Evolutionary conservation across 2,113 vertebrate species (phyloP).

Genomic region (Herpailurus yagouaroundi): DNA sequence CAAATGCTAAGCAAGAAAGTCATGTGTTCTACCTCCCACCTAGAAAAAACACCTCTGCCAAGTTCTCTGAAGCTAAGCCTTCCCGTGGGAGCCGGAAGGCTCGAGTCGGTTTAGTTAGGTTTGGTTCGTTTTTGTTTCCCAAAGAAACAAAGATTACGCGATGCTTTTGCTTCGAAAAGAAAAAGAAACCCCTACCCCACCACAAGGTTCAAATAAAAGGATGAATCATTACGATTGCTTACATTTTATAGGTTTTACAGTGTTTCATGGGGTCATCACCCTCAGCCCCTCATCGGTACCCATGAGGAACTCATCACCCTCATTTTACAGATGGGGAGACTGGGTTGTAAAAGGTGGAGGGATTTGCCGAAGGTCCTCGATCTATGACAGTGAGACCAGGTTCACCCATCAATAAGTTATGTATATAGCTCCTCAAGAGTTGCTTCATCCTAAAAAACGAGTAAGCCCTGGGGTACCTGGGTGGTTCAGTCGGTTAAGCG

Average conservation of each 20-base stretch:
- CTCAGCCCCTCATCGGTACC: neutral
- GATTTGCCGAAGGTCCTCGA: neutral
- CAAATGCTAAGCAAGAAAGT: neutral
- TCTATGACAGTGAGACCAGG: neutral
- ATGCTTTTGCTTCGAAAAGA: neutral
- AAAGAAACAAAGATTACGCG: neutral
- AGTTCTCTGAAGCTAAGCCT: fast-evolving
- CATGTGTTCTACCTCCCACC: fast-evolving
- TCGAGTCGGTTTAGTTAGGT: neutral
- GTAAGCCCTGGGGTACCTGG: too few species aligned
- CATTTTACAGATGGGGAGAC: neutral
- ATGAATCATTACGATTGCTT: neutral
- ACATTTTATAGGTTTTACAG: too few species aligned
- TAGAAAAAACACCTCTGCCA: neutral
- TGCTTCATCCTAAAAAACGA: neutral
- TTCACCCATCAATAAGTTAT: neutral
- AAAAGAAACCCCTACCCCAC: neutral
- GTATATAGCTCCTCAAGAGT: neutral
- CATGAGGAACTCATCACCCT: neutral
- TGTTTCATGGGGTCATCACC: neutral
- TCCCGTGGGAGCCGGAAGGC: neutral
- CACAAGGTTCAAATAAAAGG: neutral
- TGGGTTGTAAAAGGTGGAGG: neutral
- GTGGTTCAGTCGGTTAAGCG: too few species aligned
- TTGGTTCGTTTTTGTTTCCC: neutral